Evolutionary conservation across 2,888 invertebrate genomes (phyloP), one percentile per base, ranked within the genome.

Genomic region (Trisateles emortualis): DNA sequence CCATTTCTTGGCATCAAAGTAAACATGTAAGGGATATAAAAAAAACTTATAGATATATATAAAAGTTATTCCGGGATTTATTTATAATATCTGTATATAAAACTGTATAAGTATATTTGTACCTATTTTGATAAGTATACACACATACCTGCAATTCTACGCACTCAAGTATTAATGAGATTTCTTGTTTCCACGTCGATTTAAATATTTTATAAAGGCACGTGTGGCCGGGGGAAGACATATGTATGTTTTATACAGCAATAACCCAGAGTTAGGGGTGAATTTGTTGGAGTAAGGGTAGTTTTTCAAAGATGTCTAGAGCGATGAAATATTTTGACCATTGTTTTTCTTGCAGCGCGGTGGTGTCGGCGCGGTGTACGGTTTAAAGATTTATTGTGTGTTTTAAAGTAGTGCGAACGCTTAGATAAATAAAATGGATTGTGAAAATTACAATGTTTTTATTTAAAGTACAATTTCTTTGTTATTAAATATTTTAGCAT

Each of bases 161-260:
- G 36, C 51, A 55, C 78, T 79, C 58, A 69, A 63, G 63, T 78
- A 81, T 81, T 81, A 77, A 81, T 78, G 76, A 78, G 72, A 64
- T 70, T 70, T 72, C 68, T 67, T 75, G 70, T 65, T 70, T 70
- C 63, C 69, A 66, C 67, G 67, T 64, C 64, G 64, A 65, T 72
- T 72, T 79, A 72, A 79, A 79, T 79, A 79, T 76, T 79, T 78
- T 57, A 79, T 74, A 67, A 54, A 52, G 64, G 64, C 76, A 75
- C 79, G 76, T 71, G 71, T 64, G 59, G 56, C 62, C 67, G 51
- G 58, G 67, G 73, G 58, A 73, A 71, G 61, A 60, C 71, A 62
- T 64, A 62, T 70, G 71, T 73, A 74, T 74, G 74, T 75, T 74
- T 74, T 67, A 75, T 73, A 66, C 55, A 45, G 65, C 67, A 68